A percentile compares a stretch with the other conserved stretches of the same genome.
Evolutionary conservation across 2,797 vertebrate species (phyloP).

Genomic region (Phataginus tricuspis): DNA sequence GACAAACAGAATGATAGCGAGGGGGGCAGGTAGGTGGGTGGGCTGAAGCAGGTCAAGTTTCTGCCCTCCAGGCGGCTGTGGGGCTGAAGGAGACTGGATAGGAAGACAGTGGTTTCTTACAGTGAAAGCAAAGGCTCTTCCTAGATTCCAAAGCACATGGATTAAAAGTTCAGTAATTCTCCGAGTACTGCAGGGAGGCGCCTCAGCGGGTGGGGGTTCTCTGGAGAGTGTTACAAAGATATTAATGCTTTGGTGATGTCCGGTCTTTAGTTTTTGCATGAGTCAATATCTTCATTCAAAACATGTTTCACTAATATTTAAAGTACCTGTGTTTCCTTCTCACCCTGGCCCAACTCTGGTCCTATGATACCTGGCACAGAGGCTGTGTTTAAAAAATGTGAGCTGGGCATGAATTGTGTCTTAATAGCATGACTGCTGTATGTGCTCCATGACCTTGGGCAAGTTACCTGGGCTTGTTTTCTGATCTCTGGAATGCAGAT

Average conservation of each 20-base stretch:
- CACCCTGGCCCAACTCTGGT: neutral
- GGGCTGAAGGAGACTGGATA: neutral
- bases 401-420: neutral
- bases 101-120: neutral
- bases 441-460: neutral
- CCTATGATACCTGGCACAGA: neutral
- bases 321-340: neutral
- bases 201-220: neutral
- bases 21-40: neutral
- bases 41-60: neutral
- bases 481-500: neutral
- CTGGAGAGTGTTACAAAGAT: slow-evolving; percentile 1
- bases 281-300: neutral
- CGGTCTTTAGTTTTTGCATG: neutral
- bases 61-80: neutral
- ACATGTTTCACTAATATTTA: slow-evolving; percentile 31
- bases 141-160: neutral
- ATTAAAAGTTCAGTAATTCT: neutral
- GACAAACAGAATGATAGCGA: neutral
- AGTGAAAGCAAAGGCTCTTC: neutral
- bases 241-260: neutral
- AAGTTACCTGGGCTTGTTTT: neutral
- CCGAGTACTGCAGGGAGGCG: neutral
- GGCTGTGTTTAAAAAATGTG: neutral
- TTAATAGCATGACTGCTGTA: neutral